Conservation (phyloP, 2,888 invertebrate genomes). For the Brachypterus glaber region DNA sequence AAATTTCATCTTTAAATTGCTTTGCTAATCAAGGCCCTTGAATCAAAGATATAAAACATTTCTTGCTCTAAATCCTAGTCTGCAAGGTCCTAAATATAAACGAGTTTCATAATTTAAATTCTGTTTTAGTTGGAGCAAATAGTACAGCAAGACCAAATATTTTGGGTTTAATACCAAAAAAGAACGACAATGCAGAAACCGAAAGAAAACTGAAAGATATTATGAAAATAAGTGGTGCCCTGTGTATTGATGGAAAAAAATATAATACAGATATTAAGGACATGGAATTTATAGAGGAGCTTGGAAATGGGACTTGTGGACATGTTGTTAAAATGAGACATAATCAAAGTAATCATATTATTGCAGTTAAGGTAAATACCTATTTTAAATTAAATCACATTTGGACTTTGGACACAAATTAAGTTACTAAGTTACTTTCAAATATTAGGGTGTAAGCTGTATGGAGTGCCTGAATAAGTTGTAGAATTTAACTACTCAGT, state of each 20-base stretch:
- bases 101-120: conserved; percentile 7
- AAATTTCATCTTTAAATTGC: too few relatives aligned
- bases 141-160: conserved; percentile 40
- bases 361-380: conserved; percentile 77
- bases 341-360: conserved; percentile 70
- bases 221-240: conserved; percentile 84
- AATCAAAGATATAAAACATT: too few relatives aligned
- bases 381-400: conserved; percentile 3
- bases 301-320: conserved; percentile 94
- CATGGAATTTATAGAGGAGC: conserved; percentile 74
- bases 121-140: conserved; percentile 23
- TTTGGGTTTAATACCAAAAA: conserved; percentile 52
- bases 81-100: too few relatives aligned
- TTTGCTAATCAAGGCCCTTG: too few relatives aligned
- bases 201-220: conserved; percentile 85
- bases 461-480: too few relatives aligned
- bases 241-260: conserved; percentile 69
- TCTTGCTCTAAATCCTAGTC: too few relatives aligned
- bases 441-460: too few relatives aligned
- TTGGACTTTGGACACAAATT: too few relatives aligned
- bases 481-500: too few relatives aligned
- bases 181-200: conserved; percentile 50
- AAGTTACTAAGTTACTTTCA: too few relatives aligned
- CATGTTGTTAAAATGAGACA: conserved; percentile 96
- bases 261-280: conserved; percentile 77